A percentile compares a stretch with the other conserved stretches of the same genome.
Conservation (phyloP, 2,113 vertebrate genomes). For the Nyctibius bracteatus region DNA sequence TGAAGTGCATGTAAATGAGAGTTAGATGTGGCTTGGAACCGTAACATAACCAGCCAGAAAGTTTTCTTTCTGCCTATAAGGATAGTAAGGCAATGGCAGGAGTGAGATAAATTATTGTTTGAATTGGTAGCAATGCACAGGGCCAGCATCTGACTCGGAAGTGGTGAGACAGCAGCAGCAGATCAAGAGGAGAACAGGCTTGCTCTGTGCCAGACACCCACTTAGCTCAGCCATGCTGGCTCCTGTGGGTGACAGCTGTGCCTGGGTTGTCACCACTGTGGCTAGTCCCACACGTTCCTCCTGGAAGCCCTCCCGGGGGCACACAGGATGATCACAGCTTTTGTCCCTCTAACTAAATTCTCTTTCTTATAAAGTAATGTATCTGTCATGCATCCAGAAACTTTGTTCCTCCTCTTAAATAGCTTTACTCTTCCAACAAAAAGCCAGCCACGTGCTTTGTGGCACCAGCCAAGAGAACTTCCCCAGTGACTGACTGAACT, state of each 20-base stretch:
- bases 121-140: rapidly evolving
- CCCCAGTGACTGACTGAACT: rapidly evolving
- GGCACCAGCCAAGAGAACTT: not conserved
- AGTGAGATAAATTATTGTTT: not conserved
- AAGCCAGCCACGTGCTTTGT: rapidly evolving
- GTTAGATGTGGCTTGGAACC: not conserved
- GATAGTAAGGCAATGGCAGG: not conserved
- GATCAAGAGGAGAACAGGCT: not conserved
- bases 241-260: not conserved
- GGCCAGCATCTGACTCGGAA: not conserved
- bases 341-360: not conserved
- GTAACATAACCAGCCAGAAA: not conserved
- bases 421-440: not conserved
- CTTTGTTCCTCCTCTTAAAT: not conserved
- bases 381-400: not conserved
- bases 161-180: not conserved
- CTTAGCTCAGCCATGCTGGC: not conserved
- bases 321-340: not conserved
- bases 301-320: not conserved
- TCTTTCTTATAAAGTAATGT: not conserved
- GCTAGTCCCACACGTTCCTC: not conserved
- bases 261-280: not conserved
- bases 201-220: not conserved
- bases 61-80: not conserved
- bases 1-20: not conserved